Conservation (phyloP, 2,113 vertebrate genomes). For the Melanostigma gelatinosum region DNA sequence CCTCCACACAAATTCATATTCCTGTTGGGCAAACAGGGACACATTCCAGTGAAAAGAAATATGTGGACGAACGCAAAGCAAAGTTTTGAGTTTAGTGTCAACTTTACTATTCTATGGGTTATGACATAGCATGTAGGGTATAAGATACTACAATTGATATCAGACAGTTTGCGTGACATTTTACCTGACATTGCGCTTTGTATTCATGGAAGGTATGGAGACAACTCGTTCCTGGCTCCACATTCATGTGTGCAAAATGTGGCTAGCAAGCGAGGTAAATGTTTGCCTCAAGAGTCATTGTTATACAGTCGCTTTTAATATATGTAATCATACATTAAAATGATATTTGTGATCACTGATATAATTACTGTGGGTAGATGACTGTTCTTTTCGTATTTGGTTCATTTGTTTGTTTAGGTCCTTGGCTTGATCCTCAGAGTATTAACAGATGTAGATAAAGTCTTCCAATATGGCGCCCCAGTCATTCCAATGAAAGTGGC, state of each 20-base stretch:
- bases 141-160: conserved; percentile 5
- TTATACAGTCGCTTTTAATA: not conserved
- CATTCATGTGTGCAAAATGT: not conserved
- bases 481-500: not conserved
- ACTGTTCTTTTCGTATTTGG: not conserved
- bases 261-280: not conserved
- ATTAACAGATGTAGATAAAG: not conserved
- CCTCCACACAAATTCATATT: conserved; percentile 58
- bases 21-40: conserved; percentile 13
- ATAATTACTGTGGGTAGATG: not conserved
- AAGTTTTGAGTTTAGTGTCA: conserved; percentile 19
- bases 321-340: not conserved
- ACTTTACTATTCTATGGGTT: conserved; percentile 2
- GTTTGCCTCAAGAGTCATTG: not conserved
- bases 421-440: not conserved
- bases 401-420: not conserved
- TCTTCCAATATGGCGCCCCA: not conserved
- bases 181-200: not conserved
- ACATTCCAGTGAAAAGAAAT: conserved; percentile 5
- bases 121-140: not conserved
- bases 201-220: not conserved
- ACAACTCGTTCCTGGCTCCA: not conserved
- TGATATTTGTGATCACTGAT: not conserved
- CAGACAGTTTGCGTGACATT: not conserved
- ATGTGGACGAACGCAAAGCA: conserved; percentile 19